A percentile compares a stretch with the other conserved stretches of the same genome.
Conservation (phyloP, 2,113 vertebrate genomes). For the Columba livia region DNA sequence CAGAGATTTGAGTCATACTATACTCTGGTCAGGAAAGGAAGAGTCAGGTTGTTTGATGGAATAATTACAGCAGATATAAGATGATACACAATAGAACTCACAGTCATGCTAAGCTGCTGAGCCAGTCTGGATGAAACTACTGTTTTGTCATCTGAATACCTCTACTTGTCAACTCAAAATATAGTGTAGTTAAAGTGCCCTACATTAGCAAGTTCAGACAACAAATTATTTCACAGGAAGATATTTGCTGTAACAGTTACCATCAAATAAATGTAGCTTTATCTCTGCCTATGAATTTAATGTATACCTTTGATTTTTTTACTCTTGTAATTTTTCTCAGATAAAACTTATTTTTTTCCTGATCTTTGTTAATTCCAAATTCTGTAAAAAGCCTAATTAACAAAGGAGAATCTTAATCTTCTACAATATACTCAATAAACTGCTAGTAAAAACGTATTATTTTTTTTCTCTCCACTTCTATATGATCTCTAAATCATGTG, state of each 20-base stretch:
- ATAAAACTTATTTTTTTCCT: conserved; percentile 55
- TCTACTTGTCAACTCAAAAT: background rate
- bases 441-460: conserved; percentile 26
- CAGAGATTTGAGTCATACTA: background rate
- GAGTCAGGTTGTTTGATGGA: background rate
- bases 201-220: background rate
- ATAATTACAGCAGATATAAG: background rate
- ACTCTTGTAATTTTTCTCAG: conserved; percentile 37
- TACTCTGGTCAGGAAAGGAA: background rate
- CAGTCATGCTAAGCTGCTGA: background rate
- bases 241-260: background rate
- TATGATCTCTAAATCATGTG: conserved; percentile 62
- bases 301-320: background rate
- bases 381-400: conserved; percentile 65
- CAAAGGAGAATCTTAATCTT: conserved; percentile 50
- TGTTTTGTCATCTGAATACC: conserved; percentile 16
- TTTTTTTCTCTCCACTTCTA: conserved; percentile 49
- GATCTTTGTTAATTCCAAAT: conserved; percentile 58
- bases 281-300: background rate
- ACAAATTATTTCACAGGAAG: background rate
- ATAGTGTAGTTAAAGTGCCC: background rate
- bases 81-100: background rate
- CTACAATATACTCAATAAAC: conserved; percentile 14
- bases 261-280: background rate
- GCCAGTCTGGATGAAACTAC: background rate